phyloP scores from a whole-genome alignment of 2,888 invertebrate species.

The Rhogogaster chlorosoma region DNA sequence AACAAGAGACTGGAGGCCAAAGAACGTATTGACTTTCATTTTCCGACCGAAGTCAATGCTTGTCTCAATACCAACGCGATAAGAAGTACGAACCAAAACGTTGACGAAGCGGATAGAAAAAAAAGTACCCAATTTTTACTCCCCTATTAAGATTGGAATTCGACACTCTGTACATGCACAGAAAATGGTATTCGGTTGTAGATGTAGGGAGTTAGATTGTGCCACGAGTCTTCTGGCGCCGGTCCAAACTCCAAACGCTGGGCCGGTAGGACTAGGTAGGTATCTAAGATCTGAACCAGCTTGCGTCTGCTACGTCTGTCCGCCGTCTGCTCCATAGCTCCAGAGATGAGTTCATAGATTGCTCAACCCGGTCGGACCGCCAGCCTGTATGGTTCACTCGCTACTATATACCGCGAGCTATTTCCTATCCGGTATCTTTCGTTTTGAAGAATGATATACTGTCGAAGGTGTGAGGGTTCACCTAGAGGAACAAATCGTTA shows the following conservation, averaged over 20 bases:
- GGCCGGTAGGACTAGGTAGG: slow-evolving; percentile 11
- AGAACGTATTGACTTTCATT: too few relatives aligned
- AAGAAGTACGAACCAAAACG: neutral
- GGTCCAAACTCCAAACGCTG: slow-evolving; percentile 26
- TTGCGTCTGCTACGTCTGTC: slow-evolving; percentile 16
- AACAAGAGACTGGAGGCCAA: too few relatives aligned
- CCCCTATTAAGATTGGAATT: neutral
- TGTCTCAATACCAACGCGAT: neutral
- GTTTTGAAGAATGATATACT: slow-evolving; percentile 13
- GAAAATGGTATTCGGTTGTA: slow-evolving; percentile 28
- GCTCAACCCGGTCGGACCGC: slow-evolving; percentile 1
- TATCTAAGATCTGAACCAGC: slow-evolving; percentile 42
- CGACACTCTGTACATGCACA: slow-evolving; percentile 2
- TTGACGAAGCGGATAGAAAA: neutral
- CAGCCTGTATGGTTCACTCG: neutral
- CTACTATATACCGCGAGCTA: neutral
- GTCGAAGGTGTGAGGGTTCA: neutral
- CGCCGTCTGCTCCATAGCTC: slow-evolving; percentile 10
- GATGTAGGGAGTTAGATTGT: slow-evolving; percentile 31
- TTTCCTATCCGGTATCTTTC: neutral
- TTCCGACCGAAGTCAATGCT: too few relatives aligned
- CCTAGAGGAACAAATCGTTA: neutral
- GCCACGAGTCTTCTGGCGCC: slow-evolving; percentile 24
- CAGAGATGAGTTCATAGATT: slow-evolving; percentile 11
- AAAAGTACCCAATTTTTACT: neutral